A percentile compares a stretch with the other conserved stretches of the same genome.
Conservation (phyloP, 2,888 invertebrate genomes). For the Dryobota labecula region DNA sequence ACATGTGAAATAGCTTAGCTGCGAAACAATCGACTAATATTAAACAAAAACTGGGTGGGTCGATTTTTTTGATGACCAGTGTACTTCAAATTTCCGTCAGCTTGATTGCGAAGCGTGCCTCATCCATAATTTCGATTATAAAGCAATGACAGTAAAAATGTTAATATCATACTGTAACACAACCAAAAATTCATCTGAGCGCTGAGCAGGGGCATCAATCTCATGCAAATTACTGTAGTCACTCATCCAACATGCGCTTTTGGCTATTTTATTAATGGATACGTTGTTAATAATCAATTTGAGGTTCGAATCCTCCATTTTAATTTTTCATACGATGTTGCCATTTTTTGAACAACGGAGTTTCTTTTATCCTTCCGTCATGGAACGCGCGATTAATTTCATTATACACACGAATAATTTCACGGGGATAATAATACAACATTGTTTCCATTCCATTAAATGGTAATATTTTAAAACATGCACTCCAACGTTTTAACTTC, state of each 20-base stretch:
- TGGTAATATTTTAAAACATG: slow-evolving; percentile 60
- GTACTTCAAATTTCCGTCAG: slow-evolving; percentile 50
- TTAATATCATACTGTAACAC: slow-evolving; percentile 45
- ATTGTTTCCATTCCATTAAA: slow-evolving; percentile 64
- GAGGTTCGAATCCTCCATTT: slow-evolving; percentile 72
- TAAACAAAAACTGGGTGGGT: too few relatives aligned
- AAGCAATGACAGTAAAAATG: slow-evolving; percentile 61
- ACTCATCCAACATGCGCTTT: slow-evolving; percentile 68
- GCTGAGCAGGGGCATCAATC: slow-evolving; percentile 72
- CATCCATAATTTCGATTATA: slow-evolving; percentile 61
- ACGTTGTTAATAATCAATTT: slow-evolving; percentile 88
- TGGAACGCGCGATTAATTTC: slow-evolving; percentile 57
- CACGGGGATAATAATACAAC: slow-evolving; percentile 57
- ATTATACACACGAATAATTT: slow-evolving; percentile 66
- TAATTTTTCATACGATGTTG: slow-evolving; percentile 61
- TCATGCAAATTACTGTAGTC: slow-evolving; percentile 79
- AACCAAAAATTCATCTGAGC: slow-evolving; percentile 61
- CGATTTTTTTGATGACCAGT: too few relatives aligned
- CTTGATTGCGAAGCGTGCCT: slow-evolving; percentile 38
- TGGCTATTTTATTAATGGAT: slow-evolving; percentile 80
- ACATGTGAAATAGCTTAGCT: too few relatives aligned
- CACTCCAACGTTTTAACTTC: slow-evolving; percentile 45
- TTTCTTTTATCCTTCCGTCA: slow-evolving; percentile 73
- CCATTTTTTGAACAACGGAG: slow-evolving; percentile 69
- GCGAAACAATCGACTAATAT: too few relatives aligned